Base-by-base conservation (phyloP, 2,797 vertebrate genomes). In the Pteropus rufus region DNA sequence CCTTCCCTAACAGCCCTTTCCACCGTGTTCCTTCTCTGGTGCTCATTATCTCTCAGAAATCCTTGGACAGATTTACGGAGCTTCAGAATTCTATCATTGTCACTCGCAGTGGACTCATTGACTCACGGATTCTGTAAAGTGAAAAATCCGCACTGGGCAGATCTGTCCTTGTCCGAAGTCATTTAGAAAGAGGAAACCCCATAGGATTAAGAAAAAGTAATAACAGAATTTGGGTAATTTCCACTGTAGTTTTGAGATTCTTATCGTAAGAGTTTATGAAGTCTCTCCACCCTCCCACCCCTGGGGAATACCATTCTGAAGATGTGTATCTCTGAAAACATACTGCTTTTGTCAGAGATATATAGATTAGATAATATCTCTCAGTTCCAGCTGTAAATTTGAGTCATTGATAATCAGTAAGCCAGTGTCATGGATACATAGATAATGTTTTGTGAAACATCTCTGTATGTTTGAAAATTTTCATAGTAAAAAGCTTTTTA, bases 191-290 rank as follows among this genome's bases (percentile, higher is more conserved):
- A 79, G 65, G 58, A 93, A 87, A 31, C 26, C 56, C 54, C 23
- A 56, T 56, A 7, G 54, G 18, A 56, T 23, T 56, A 23, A 23
- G 8, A 56, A 19, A 56, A 56, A 56, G 21, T 9, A 56, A 56
- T 31, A 36, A 34, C 11, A 90, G 44, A 69, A 56, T 70, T 85
- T 89, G 56, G 64, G 34, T 83, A 29, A 62, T 93, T 82, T 75
- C n/a, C 64, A 83, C 11, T 14, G 15, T 91, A 18, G 60, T 56
- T 60, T 41, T 89, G 90, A 93, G 18, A 10, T 89, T 93, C 82
- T 84, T 54, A 84, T 34, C 46, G 3, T 58, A 31, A 64, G 44
- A 16, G 69, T 54, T 85, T 88, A 15, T 52, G 29, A 56, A 76
- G 14, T 49, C 0, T 16, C 67, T 19, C 29, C 31, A 0, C 19